These are phyloP conservation scores for Characodon lateralis DNA, from an alignment of 2,797 vertebrate genomes.

Conservation along the genomic window DNA sequence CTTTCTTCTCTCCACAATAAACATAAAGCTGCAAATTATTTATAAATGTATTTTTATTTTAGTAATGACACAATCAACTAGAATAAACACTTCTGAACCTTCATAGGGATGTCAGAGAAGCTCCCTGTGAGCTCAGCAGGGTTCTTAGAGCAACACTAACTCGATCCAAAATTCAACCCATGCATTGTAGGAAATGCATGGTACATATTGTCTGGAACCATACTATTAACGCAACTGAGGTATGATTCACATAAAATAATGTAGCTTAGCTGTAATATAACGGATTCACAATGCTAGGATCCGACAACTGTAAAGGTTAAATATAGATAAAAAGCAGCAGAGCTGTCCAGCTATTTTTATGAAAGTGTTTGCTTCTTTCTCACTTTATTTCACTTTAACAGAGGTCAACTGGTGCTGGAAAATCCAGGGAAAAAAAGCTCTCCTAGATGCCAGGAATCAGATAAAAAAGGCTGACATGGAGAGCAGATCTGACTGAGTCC, in stretches of 20 bases:
- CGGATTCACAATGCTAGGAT: not conserved
- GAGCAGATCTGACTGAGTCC: not conserved
- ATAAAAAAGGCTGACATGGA: not conserved
- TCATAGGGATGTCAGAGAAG: not conserved
- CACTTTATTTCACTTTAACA: not conserved
- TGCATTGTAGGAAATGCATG: not conserved
- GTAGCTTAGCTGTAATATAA: not conserved
- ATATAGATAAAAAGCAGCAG: too few relatives aligned
- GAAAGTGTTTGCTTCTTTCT: fast-evolving
- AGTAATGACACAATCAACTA: not conserved
- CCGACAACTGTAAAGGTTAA: too few relatives aligned
- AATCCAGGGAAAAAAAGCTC: conserved; percentile 2
- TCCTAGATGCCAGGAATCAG: conserved; percentile 15
- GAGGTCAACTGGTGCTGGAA: conserved; percentile 9
- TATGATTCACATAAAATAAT: not conserved
- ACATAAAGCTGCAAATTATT: not conserved
- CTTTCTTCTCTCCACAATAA: not conserved
- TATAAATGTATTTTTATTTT: not conserved
- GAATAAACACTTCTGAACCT: not conserved
- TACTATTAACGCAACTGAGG: not conserved
- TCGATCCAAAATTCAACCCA: not conserved
- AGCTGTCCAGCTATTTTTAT: not conserved
- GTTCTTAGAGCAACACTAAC: not conserved
- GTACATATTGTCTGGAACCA: not conserved
- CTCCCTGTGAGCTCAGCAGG: not conserved